Base-by-base conservation (phyloP, 2,113 vertebrate genomes). In the Megaceryle maxima region DNA sequence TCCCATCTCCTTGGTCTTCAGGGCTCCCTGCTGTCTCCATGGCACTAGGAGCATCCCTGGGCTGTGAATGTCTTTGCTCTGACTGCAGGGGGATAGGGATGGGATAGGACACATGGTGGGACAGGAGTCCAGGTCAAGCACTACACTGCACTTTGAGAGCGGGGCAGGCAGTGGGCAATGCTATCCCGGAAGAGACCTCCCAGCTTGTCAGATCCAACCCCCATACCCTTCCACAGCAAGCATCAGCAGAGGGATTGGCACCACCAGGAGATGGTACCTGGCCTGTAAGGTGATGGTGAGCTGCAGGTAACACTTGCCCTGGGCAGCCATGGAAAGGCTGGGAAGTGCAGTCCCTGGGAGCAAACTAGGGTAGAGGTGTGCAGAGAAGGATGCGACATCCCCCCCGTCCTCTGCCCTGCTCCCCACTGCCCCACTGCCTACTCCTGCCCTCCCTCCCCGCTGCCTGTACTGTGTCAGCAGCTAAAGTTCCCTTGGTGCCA, bases 351-450 rank as follows among this genome's bases (percentile, higher is more conserved):
- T 8, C 70, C 9, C 46, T 25, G 53, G 31, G 14, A 59, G 11
- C 3, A 2, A 87, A 69, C 44, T 28, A 22, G 44, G 51, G 26
- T 76, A 83, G 72, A 53, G 44, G 26, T 7, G 19, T 75, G 25
- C 0, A 0, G 56, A 69, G 67, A 74, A 59, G 31, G 77, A 37
- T 55, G 46, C 5, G 4, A 39, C 29, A 25, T 0, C 8, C 22
- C 21, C 21, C 11, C 41, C 56, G 7, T 44, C 17, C 66, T 67
- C 60, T 84, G 56, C 69, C 67, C 60, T n/a, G 39, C 51, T 44
- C 41, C 29, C 29, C 29, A 33, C 64, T 48, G n/a, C 41, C 29
- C 29, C 29, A 33, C 64, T 48, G n/a, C 62, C 63, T 59, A 16
- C 39, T 10, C 56, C 53, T 56, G 53, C 53, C 29, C 53, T 31